These are phyloP conservation scores for Microctonus hyperodae DNA, from an alignment of 2,888 invertebrate species.

Conservation along the genomic window DNA sequence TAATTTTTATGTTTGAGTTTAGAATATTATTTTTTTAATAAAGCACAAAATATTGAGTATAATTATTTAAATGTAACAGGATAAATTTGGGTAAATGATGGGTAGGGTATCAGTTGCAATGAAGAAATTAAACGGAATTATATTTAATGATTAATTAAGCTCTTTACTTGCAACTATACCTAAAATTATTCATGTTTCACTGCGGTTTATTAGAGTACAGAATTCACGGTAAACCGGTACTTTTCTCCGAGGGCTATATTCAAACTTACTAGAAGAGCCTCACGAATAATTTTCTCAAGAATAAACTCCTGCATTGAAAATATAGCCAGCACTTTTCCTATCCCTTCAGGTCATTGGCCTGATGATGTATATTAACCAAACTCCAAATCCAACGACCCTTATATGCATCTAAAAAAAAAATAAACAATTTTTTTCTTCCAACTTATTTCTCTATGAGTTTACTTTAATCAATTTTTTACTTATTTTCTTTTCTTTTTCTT, in stretches of 20 bases:
- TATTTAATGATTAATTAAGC: constrained; percentile 10
- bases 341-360: not conserved
- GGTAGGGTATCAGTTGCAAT: not conserved
- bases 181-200: constrained; percentile 49
- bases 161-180: constrained; percentile 25
- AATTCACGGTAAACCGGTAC: constrained; percentile 44
- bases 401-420: not conserved
- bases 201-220: constrained; percentile 36
- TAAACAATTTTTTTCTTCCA: not conserved
- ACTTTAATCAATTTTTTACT: constrained; percentile 1
- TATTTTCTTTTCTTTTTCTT: too few relatives aligned
- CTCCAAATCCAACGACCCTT: not conserved
- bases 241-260: constrained; percentile 54
- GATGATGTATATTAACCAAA: not conserved
- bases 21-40: too few relatives aligned
- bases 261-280: constrained; percentile 52
- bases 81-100: not conserved
- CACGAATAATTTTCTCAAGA: constrained; percentile 40
- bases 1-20: too few relatives aligned
- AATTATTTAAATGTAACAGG: not conserved
- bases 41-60: not conserved
- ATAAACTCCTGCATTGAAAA: constrained; percentile 2
- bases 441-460: too few relatives aligned
- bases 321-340: not conserved
- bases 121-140: constrained; percentile 11